Base-by-base conservation (phyloP, 2,888 invertebrate species). In the Mythimna impura region DNA sequence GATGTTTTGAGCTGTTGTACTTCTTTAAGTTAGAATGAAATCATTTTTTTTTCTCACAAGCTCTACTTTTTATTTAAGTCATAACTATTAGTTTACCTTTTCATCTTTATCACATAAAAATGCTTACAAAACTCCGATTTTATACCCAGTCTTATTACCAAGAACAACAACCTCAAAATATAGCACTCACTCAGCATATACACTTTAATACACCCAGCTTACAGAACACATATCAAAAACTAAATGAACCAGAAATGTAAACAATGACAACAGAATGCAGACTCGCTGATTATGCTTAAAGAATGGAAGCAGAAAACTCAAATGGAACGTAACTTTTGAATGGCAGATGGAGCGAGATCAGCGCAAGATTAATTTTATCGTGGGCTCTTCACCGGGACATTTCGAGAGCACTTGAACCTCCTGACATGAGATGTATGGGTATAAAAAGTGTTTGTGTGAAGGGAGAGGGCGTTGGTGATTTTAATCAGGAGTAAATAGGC, bases 321-420 rank as follows among this genome's bases (percentile, higher is more conserved):
- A 86, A 86, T 80, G 67, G 54, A 60, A 81, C 81, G 65, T 86
- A 80, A 78, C 80, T 86, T 81, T 80, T 74, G 81, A 75, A 84
- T 73, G 73, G 73, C 68, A 52, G 60, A 65, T 69, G 75, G 25
- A 71, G 72, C 6, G 75, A 81, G 86, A 86, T 86, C 72, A 81
- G 81, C 84, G 76, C 62, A 78, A 86, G 84, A 86, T 86, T 86
- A 86, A 84, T 83, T 86, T 86, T 79, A 86, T 83, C 82, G 71
- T 62, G 52, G 62, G 74, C 71, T 72, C 80, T 80, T 67, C 72
- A 71, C 65, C 66, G 68, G 60, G 62, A 71, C 55, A 69, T 81
- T 81, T 83, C n/a, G 63, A 81, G 84, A 75, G 76, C 54, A 60
- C 83, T 86, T 73, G 55, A 66, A 69, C 76, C 69, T 73, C 66